Base-by-base conservation (phyloP, 2,797 vertebrate species). In the Helarctos malayanus region DNA sequence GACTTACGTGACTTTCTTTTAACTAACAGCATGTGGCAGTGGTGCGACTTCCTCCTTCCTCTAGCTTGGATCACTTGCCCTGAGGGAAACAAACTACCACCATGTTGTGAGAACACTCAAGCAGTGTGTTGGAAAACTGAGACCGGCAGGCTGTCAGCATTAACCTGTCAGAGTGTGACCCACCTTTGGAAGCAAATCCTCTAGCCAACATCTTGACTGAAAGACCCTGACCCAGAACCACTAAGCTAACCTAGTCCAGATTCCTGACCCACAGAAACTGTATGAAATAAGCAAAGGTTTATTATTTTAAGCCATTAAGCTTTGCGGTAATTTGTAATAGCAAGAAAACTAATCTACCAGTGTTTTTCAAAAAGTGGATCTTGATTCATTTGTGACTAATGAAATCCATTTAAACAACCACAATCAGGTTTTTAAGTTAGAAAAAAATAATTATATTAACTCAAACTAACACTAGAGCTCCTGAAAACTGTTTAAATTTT, bases 321-420 rank as follows among this genome's bases (percentile, higher is more conserved):
- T 47, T 32, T 12, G 54, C 45, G 5, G 29, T 94, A 61, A 57
- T 84, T 61, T 65, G 15, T 52, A 88, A 92, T 52, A 95, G 27
- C 19, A 41, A 90, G n/a, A 88, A 47, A 95, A 92, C 13, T 59
- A 71, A 47, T 35, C 65, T 5, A 82, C 27, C 15, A 65, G 10
- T 69, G 10, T 78, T 81, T 94, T 92, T 88, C 54, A 94, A 76
- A 88, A 21, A 29, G 5, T 23, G 6, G 35, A 16, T 14, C 14
- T 12, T 87, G 21, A 47, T 13, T 38, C 35, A 61, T 32, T 35
- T 87, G 75, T 41, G 25, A 56, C 19, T 49, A 14, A 92, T 32
- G 19, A 82, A 89, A 93, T 69, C 79, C 81, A 97, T 10, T 84
- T 78, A 94, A 90, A 49, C 13, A 32, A 78, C 32, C 16, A 45